Conservation (phyloP, 2,797 vertebrate species). For the Serranus cabrilla region DNA sequence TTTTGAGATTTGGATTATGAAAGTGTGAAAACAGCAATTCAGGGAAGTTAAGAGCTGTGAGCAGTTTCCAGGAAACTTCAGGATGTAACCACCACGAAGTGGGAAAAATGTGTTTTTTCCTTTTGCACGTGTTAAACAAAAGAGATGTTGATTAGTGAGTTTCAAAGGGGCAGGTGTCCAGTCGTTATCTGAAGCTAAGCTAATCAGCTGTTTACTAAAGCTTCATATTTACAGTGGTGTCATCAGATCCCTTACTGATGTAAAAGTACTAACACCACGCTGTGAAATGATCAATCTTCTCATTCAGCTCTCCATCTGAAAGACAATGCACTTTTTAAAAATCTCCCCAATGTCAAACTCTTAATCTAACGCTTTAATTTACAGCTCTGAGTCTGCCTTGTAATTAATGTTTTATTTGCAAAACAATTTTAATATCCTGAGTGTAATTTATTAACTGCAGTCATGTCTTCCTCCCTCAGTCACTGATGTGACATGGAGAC, state of each 20-base stretch:
- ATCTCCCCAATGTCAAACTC: background rate
- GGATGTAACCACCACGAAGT: background rate
- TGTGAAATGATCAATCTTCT: background rate
- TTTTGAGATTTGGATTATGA: background rate
- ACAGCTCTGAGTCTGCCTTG: background rate
- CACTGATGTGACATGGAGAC: background rate
- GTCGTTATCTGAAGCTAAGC: background rate
- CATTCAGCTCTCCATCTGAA: background rate
- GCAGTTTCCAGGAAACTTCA: background rate
- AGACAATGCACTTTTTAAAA: background rate
- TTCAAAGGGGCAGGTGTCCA: background rate
- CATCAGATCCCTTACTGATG: too few species aligned
- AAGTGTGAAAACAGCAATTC: slow-evolving; percentile 2
- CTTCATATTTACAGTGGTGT: background rate
- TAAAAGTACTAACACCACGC: too few species aligned
- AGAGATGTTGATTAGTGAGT: background rate
- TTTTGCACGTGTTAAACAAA: background rate
- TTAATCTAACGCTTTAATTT: background rate
- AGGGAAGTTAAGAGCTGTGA: background rate
- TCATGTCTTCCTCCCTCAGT: background rate
- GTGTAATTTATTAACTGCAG: background rate
- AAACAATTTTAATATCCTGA: background rate
- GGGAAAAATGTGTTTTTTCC: background rate
- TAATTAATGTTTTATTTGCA: background rate
- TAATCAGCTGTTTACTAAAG: background rate